Evolutionary conservation across 2,888 invertebrate genomes (phyloP), one percentile per base, ranked within the genome.

Genomic region (Drosophila fulvimacula): DNA sequence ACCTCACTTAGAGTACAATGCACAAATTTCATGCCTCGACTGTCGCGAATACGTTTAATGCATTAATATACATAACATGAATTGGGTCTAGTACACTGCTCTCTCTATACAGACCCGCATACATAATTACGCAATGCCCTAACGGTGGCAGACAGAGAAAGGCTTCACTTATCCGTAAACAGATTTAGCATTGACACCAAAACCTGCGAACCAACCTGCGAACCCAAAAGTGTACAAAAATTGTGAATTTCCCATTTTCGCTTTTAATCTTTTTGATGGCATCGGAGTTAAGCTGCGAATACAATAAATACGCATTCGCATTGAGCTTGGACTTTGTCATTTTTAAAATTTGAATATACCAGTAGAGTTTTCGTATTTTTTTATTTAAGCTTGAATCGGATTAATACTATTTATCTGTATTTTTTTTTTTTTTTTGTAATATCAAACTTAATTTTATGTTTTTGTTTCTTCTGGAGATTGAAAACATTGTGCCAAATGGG

Each of bases 171-270:
- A 71, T 53, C 42, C 21, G 10, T 32, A 57, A 30, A 57, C 52
- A 38, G 48, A 56, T 52, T 60, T 65, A 53, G 39, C 61, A 68
- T 60, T 75, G 75, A 68, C 62, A 60, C 60, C 49, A 27, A 60
- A 68, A 67, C 63, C n/a, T n/a, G n/a, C n/a, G n/a, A n/a, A n/a
- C n/a, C n/a, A n/a, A n/a, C n/a, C n/a, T n/a, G n/a, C n/a, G n/a
- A n/a, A n/a, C n/a, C 24, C 17, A 24, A 51, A 51, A 57, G 24
- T 30, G 6, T 32, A 51, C 13, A 46, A 36, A 68, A 39, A 62
- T 56, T 38, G 53, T 55, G 32, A 48, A 61, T 56, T 39, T 44
- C 32, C 17, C 10, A 62, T 55, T 53, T 52, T 4, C 9, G 6
- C 4, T 56, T 58, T 65, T 30, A 46, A 48, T 44, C 36, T 15